Base-by-base conservation (phyloP, 2,797 vertebrate genomes). In the Phyllotis vaccarum region DNA sequence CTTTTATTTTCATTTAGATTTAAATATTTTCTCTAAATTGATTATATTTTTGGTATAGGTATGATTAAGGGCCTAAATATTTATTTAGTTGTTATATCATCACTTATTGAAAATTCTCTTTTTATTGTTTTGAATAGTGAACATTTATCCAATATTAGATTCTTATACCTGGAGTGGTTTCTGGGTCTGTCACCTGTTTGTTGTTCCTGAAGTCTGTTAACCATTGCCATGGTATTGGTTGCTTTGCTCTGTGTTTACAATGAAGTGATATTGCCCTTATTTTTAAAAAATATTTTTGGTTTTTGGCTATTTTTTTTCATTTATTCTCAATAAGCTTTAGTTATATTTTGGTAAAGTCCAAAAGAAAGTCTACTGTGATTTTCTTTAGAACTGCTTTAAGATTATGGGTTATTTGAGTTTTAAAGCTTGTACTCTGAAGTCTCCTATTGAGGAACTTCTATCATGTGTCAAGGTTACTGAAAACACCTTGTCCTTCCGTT, bases 1-100 rank as follows among this genome's bases (percentile, higher is more conserved):
- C 68, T 89, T 81, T 95, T 21, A 86, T 75, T 81, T 96, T 74
- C 24, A 37, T 86, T 88, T 94, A 89, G 94, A 94, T 86, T 96
- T 94, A 91, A 97, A 90, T 93, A 95, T 96, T 96, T 96, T 94
- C 43, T 90, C 92, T 74, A 96, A 94, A 97, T 96, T 66, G 92
- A 97, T 90, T 93, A 96, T 97, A 97, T 97, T 98, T 97, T 98
- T 98, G 62, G 91, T 97, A 95, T 93, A 96, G 96, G 66, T 95
- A n/a, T 96, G 85, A 97, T 91, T 97, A 94, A 96, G 49, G 29
- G 49, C 94, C 95, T 96, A 92, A 96, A 86, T 98, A 96, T 97
- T 97, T 98, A 96, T 97, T 95, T 97, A 96, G 97, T 79, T 96
- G 64, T 97, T 94, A 10, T 43, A 82, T 91, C 86, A 91, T 89